Percentiles rank a stretch among this genome's conserved stretches.
Conservation (phyloP, 2,888 invertebrate genomes). For the Drosophila flavopinicola region DNA sequence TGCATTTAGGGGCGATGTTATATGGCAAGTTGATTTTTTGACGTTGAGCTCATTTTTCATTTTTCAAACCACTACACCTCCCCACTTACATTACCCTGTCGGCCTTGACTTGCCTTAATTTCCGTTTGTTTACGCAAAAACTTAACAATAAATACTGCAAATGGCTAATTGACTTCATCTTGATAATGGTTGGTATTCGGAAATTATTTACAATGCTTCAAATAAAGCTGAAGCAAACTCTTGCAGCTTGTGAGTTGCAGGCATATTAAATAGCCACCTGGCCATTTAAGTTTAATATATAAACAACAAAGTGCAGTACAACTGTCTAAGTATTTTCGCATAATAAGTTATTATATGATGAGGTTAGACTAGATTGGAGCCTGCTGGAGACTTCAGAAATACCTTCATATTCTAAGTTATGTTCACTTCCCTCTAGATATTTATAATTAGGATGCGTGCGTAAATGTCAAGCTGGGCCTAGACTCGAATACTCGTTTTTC, state of each 20-base stretch:
- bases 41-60: constrained; percentile 51
- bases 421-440: no score
- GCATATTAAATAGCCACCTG: constrained; percentile 18
- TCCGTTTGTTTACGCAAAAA: constrained; percentile 55
- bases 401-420: neutral
- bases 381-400: neutral
- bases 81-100: neutral
- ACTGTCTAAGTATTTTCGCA: no score
- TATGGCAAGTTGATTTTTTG: constrained; percentile 67
- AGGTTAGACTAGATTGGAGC: neutral
- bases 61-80: neutral
- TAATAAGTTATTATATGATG: neutral
- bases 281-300: no score
- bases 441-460: no score
- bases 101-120: constrained; percentile 66
- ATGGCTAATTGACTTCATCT: constrained; percentile 70
- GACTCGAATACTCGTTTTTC: neutral
- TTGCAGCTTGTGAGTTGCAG: neutral
- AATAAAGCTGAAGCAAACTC: constrained; percentile 8
- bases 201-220: constrained; percentile 53
- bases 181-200: constrained; percentile 74
- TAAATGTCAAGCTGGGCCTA: no score
- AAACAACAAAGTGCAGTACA: no score
- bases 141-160: constrained; percentile 44
- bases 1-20: constrained; percentile 54